Evolutionary conservation across 2,113 vertebrate species (phyloP), one percentile per base, ranked within the genome.

Genomic region (Tricholaema leucomelas): DNA sequence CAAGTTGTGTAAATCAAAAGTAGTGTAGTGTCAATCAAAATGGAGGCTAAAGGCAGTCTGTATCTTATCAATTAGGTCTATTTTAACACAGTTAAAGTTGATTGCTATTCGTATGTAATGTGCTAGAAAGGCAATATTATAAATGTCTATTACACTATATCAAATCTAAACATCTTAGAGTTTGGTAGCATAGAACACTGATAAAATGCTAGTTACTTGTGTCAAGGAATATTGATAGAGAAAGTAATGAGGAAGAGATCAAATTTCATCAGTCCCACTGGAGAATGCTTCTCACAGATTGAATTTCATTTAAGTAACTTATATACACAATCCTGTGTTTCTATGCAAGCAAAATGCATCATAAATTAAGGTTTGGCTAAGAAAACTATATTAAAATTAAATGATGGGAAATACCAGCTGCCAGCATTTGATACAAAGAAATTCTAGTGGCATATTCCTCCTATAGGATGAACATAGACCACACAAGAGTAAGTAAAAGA

Each of bases 391-490:
- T 67, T 90, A 86, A 93, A 95, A 67, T 54, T 63, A 82, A 86
- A 86, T 71, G 6, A 66, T 31, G 28, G 40, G 23, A 78, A 92
- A 76, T 75, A 7, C 15, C 58, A 94, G 38, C 25, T 87, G 42
- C 44, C 74, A 85, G 31, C 58, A 23, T 87, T 92, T 90, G 88
- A 89, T 92, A 61, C 61, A 94, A 92, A 94, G 76, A 94, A 92
- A 96, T 85, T 58, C 73, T 82, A 94, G 77, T 76, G 86, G 66
- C 18, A 78, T 52, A 94, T 58, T 71, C 33, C 94, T 96, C 88
- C 85, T 95, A 78, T 85, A 91, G 52, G 52, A 89, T 94, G 82
- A 95, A 91, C 74, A 79, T 96, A 79, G 76, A 54, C 59, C 86
- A 92, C 38, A 88, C 69, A 70, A 44, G 33, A 80, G 76, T 95